Evolutionary conservation across 2,797 vertebrate species (phyloP), one percentile per base, ranked within the genome.

Genomic region (Phaenicophaeus curvirostris): DNA sequence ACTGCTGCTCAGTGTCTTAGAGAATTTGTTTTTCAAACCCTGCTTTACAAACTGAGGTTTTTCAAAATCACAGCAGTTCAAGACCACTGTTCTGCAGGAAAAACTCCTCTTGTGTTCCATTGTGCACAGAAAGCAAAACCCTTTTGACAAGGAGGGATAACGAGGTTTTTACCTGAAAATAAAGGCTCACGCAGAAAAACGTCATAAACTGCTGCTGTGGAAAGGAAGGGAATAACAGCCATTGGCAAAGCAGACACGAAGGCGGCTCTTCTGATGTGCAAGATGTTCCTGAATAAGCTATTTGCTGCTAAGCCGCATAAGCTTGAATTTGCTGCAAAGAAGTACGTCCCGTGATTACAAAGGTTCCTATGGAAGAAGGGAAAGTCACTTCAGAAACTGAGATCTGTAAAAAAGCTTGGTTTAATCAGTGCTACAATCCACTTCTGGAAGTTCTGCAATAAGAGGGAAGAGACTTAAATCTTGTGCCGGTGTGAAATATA

Each of bases 231-330:
- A 87, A 99, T 66, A 50, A 97, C 93, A 28, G 98, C 97, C 99
- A 99, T 99, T 7, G 99, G 98, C 94, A 99, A 30, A 85, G 95
- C 79, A 13, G 99, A 98, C 37, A 96, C 15, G 58, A 99, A 1
- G 13, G 21, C 54, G 69, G 97, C 99, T 83, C 97, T 97, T 8
- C 94, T 97, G 83, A 99, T 89, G 17, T 99, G 97, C 37, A 99
- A 97, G 19, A 96, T 83, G 27, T 97, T 97, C 73, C 99, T 98
- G 69, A 98, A 99, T 39, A 99, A 96, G 92, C 97, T 99, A 96
- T 99, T 99, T 37, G 98, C 97, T 19, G 98, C 85, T 74, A 99
- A 94, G 21, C 99, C 99, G 8, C 98, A 98, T 5, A 99, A 61
- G 12, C 94, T 98, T 16, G 98, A 97, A 76, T 99, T 99, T 23